A percentile compares a stretch with the other conserved stretches of the same genome.
Evolutionary conservation across 2,888 invertebrate species (phyloP).

Genomic region (Myopa testacea): DNA sequence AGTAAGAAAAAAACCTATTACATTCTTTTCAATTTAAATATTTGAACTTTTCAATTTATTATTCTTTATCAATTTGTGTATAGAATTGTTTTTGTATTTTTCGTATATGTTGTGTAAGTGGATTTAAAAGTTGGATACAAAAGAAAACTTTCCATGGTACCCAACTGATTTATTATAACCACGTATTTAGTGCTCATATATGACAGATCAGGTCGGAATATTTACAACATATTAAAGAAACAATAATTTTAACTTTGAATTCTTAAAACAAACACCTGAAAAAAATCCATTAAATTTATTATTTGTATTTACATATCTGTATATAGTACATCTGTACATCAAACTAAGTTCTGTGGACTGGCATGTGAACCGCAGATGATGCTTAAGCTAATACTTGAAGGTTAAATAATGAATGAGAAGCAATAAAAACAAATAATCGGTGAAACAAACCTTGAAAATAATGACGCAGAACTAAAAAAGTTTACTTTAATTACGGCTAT

Average conservation of each 20-base stretch:
- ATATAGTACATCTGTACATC: neutral
- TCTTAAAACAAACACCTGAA: neutral
- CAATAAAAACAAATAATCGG: neutral
- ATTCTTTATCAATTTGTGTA: too few relatives aligned
- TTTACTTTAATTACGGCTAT: neutral
- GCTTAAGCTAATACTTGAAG: neutral
- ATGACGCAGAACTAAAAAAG: neutral
- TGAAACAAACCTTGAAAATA: slow-evolving; percentile 1
- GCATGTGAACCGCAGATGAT: neutral
- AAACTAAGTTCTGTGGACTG: neutral
- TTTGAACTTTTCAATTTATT: too few relatives aligned
- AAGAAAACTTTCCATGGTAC: too few relatives aligned
- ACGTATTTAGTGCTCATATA: too few relatives aligned
- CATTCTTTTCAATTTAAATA: too few relatives aligned
- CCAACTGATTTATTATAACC: too few relatives aligned
- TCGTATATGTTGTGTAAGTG: too few relatives aligned
- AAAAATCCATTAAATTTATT: neutral
- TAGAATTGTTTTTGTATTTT: too few relatives aligned
- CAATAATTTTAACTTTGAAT: neutral
- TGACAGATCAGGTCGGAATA: too few relatives aligned
- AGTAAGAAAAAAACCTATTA: too few relatives aligned
- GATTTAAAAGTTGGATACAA: too few relatives aligned
- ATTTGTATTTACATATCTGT: neutral
- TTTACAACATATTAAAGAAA: neutral
- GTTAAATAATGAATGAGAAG: neutral